These are phyloP conservation scores for Atta colombica DNA, from an alignment of 1,140 invertebrate species.

Conservation along the genomic window DNA sequence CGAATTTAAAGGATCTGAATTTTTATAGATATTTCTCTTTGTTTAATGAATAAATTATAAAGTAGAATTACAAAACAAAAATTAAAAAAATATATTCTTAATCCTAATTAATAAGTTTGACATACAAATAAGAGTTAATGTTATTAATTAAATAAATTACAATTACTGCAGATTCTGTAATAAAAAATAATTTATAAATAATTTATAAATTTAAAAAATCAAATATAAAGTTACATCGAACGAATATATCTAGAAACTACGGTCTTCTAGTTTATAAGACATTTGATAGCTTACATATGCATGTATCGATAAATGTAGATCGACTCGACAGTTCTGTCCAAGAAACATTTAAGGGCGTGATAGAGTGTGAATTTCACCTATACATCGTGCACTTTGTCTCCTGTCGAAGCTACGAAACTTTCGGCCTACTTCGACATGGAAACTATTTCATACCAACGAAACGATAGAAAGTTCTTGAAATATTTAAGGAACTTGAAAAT, in stretches of 20 bases:
- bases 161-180: background rate
- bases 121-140: too few relatives aligned
- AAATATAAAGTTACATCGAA: background rate
- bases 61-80: background rate
- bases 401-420: constrained; percentile 55
- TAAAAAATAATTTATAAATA: constrained; percentile 14
- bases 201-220: background rate
- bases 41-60: background rate
- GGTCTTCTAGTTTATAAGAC: background rate
- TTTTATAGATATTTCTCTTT: background rate
- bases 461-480: constrained; percentile 62
- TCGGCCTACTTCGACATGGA: constrained; percentile 46
- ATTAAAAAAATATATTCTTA: background rate
- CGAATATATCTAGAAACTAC: background rate
- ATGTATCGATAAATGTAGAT: constrained; percentile 13
- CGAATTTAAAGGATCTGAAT: background rate
- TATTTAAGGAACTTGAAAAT: constrained; percentile 64
- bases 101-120: too few relatives aligned
- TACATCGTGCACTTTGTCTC: constrained; percentile 44
- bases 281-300: background rate
- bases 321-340: background rate
- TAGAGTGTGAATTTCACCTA: constrained; percentile 50
- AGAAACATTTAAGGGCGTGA: constrained; percentile 7
- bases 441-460: constrained; percentile 58
- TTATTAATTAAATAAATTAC: too few relatives aligned